phyloP scores from a whole-genome alignment of 2,888 invertebrate genomes.

The Dermolepida albohirtum region DNA sequence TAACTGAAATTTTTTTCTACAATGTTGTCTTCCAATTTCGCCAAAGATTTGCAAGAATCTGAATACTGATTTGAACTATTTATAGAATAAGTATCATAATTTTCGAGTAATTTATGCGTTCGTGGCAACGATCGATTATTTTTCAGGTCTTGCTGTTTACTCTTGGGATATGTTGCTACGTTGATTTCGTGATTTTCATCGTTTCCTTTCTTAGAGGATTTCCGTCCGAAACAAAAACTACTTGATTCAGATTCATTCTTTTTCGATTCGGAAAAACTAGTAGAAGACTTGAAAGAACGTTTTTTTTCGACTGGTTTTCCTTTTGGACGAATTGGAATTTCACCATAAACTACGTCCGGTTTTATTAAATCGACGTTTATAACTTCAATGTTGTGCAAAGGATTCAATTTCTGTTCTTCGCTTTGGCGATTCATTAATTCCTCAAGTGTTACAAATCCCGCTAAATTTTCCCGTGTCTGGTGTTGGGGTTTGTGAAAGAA shows the following conservation, averaged over 20 bases:
- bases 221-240: constrained; percentile 63
- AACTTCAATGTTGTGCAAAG: constrained; percentile 54
- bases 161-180: constrained; percentile 60
- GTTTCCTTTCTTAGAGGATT: constrained; percentile 50
- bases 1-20: constrained; percentile 53
- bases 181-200: constrained; percentile 50
- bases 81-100: constrained; percentile 44
- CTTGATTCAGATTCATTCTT: constrained; percentile 47
- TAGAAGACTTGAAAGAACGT: constrained; percentile 53
- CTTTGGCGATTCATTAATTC: constrained; percentile 85
- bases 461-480: constrained; percentile 70
- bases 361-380: constrained; percentile 61
- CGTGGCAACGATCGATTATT: constrained; percentile 61
- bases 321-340: constrained; percentile 60
- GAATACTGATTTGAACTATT: constrained; percentile 47
- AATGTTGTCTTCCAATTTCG: constrained; percentile 51
- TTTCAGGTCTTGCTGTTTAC: constrained; percentile 51
- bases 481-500: constrained; percentile 58
- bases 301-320: constrained; percentile 45
- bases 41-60: constrained; percentile 48
- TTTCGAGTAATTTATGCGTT: constrained; percentile 56
- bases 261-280: constrained; percentile 51
- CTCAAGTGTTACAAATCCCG: constrained; percentile 80
- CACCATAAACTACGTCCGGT: constrained; percentile 71
- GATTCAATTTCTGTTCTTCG: constrained; percentile 73